Evolutionary conservation across 2,888 invertebrate genomes (phyloP), one percentile per base, ranked within the genome.

Genomic region (Lissonota sp.): DNA sequence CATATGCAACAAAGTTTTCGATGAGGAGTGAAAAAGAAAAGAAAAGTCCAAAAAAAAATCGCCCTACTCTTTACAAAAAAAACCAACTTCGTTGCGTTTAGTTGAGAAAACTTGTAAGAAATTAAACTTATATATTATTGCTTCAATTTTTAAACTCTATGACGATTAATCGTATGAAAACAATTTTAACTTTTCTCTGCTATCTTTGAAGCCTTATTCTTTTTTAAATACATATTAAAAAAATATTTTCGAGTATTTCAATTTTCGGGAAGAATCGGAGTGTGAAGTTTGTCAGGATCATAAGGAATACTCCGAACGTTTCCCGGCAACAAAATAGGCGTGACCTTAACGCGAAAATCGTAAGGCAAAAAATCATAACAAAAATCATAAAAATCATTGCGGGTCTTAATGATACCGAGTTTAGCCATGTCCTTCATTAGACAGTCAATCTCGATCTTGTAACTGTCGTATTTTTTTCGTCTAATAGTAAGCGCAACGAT

Each of bases 251-350:
- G 26, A 26, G 26, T 2, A 26, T 26, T 10, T 57, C 40, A 53
- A 0, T 37, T 8, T 60, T 80, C 5, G 14, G 12, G 5, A 5
- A 89, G 53, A 63, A 91, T 78, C 4, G 90, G 87, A 7, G 66
- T 64, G 39, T 86, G 12, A 4, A 90, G 4, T 0, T 64, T 70
- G 0, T 79, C 4, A 5, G 87, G 85, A 40, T 91, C 69, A 44
- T 84, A 92, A 5, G 91, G 91, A 64, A 92, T 88, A 37, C 78
- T 91, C 0, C 46, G 72, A 39, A 64, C 55, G 53, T 90, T 91
- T 0, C 91, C 91, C 0, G 92, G 91, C 12, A 89, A 14, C 10
- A 86, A 6, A 82, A 91, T 92, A 0, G 92, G 92, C 4, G 87
- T 79, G 0, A 82, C 89, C 71, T 92, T 92, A 3, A 83, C 14